These are phyloP conservation scores for Synaphobranchus kaupii DNA, from an alignment of 2,797 vertebrate genomes.

Conservation along the genomic window DNA sequence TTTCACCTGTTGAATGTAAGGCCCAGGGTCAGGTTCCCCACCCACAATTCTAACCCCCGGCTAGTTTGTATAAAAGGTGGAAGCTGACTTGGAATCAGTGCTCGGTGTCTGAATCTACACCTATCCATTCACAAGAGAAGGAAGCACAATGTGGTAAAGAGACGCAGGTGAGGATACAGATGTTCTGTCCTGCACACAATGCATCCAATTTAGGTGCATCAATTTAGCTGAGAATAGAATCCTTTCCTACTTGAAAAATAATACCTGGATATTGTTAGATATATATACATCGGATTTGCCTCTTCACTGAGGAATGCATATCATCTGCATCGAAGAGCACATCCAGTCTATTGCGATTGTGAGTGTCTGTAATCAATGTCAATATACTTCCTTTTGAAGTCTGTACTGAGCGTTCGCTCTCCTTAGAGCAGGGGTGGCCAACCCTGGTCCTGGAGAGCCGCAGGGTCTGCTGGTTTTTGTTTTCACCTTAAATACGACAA, in stretches of 20 bases:
- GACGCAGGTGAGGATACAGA: slow-evolving; percentile 69
- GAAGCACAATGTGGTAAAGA: slow-evolving; percentile 40
- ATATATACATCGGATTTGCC: slow-evolving; percentile 35
- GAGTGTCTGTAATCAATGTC: neutral
- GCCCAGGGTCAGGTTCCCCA: neutral
- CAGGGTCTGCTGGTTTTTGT: too few species aligned
- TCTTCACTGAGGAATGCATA: slow-evolving; percentile 32
- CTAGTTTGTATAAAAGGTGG: neutral
- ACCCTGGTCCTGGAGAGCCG: too few species aligned
- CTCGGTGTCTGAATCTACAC: neutral
- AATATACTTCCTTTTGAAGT: neutral
- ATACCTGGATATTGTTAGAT: slow-evolving; percentile 64
- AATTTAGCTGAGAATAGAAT: slow-evolving; percentile 53
- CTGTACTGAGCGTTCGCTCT: neutral
- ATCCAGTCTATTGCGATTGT: neutral
- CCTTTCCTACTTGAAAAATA: slow-evolving; percentile 49
- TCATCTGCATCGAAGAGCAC: neutral
- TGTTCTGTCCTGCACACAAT: slow-evolving; percentile 60
- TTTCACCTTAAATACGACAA: too few species aligned
- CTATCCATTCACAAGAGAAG: slow-evolving; percentile 43
- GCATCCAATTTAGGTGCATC: slow-evolving; percentile 41
- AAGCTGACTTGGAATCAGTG: neutral
- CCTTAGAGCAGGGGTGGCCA: neutral
- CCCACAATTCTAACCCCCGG: neutral
- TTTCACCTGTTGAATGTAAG: neutral